A percentile compares a stretch with the other conserved stretches of the same genome.
Conservation (phyloP, 2,888 invertebrate genomes). For the Harpalus rufipes region DNA sequence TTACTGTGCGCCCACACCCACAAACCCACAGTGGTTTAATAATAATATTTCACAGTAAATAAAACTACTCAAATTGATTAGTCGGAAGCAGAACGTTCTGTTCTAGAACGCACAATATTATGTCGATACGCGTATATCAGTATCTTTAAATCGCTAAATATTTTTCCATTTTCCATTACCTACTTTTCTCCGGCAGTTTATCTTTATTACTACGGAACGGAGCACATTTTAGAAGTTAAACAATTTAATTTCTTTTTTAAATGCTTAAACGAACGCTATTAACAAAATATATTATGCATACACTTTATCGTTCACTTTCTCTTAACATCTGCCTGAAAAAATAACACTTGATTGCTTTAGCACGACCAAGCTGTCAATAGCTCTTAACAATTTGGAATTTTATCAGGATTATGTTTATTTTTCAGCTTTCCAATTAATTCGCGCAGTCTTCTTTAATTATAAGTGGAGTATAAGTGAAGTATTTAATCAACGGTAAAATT, state of each 20-base stretch:
- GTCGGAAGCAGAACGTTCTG: neutral
- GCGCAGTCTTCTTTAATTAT: neutral
- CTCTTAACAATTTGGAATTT: neutral
- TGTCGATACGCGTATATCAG: constrained; percentile 14
- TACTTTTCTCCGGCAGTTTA: constrained; percentile 25
- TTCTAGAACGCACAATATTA: constrained; percentile 17
- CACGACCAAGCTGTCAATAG: neutral
- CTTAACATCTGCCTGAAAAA: constrained; percentile 1
- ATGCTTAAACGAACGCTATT: constrained; percentile 18
- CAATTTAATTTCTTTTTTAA: constrained; percentile 41
- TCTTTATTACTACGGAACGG: constrained; percentile 26
- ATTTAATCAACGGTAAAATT: neutral
- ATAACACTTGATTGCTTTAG: neutral
- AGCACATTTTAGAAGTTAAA: constrained; percentile 25
- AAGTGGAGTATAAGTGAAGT: neutral
- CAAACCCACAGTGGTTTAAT: neutral
- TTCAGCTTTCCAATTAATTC: neutral
- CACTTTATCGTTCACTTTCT: constrained; percentile 16
- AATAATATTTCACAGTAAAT: neutral
- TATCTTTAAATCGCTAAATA: constrained; percentile 27
- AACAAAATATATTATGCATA: constrained; percentile 34
- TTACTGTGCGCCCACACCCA: no score
- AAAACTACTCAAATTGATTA: neutral
- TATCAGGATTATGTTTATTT: neutral
- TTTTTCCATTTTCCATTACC: constrained; percentile 53